Evolutionary conservation across 2,113 vertebrate genomes (phyloP), one percentile per base, ranked within the genome.

Genomic region (Athene noctua): DNA sequence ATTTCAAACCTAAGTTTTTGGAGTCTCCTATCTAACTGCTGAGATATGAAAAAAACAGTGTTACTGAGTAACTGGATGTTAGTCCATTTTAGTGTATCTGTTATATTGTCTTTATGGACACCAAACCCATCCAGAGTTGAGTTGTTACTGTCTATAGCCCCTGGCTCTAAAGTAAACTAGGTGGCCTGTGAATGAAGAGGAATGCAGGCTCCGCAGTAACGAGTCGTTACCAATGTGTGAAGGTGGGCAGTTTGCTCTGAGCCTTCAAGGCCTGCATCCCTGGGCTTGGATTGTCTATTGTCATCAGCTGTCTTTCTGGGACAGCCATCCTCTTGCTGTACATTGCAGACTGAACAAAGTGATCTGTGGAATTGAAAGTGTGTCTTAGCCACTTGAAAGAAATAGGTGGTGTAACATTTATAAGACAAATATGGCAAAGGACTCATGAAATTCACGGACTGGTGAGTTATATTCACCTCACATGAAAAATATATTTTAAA

Each of bases 161-260:
- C 38, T 51, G 23, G 6, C 38, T 86, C 9, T 83, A 4, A 3
- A 51, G 22, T 5, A 77, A 27, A 55, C 27, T 3, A 1, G 18
- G 23, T 57, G 11, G 21, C 23, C 71, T 49, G 26, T n/a, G 47
- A 63, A 30, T 25, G 13, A 81, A 17, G 11, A 67, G 15, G 19
- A 75, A 3, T 3, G 11, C 5, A 73, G 46, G 40, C 6, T 36
- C 17, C 0, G 0, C 18, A 22, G 18, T 36, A 44, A 19, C 27
- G 40, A 29, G 10, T 6, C 61, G 38, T 52, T 79, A 32, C 26
- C 16, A 3, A 4, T 5, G 10, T 13, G 5, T 44, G 44, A 75
- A 58, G 47, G 27, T 47, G 23, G 5, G 25, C 8, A 30, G 46
- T 7, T 89, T 1, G 0, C 13, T 36, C 42, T 51, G 29, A 59